Percentiles rank a stretch among this genome's conserved stretches.
Evolutionary conservation across 2,888 invertebrate species (phyloP).

Genomic region (Perizoma flavofasciatum): DNA sequence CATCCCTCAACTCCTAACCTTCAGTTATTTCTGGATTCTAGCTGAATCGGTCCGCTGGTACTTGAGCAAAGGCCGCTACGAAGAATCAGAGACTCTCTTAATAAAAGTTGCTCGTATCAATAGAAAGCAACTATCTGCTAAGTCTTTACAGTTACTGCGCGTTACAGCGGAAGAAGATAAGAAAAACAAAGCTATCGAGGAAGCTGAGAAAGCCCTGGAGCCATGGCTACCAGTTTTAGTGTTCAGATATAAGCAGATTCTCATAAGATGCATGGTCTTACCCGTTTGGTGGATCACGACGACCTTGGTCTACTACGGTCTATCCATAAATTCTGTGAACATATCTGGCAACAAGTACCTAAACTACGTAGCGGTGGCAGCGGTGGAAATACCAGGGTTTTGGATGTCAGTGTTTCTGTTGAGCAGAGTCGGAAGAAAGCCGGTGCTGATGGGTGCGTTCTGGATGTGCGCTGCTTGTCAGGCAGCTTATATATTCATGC

Average conservation of each 20-base stretch:
- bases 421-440: slow-evolving; percentile 82
- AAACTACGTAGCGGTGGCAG: slow-evolving; percentile 84
- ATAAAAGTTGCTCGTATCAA: slow-evolving; percentile 85
- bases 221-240: slow-evolving; percentile 63
- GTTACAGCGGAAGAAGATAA: slow-evolving; percentile 53
- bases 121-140: slow-evolving; percentile 61
- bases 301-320: slow-evolving; percentile 86
- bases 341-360: slow-evolving; percentile 85
- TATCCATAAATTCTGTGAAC: slow-evolving; percentile 85
- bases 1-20: slow-evolving; percentile 86
- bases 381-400: slow-evolving; percentile 88
- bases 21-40: slow-evolving; percentile 86
- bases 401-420: slow-evolving; percentile 82
- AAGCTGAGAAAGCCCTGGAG: slow-evolving; percentile 45
- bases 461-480: slow-evolving; percentile 84
- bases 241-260: slow-evolving; percentile 54
- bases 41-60: slow-evolving; percentile 91
- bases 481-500: slow-evolving; percentile 80
- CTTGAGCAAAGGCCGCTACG: slow-evolving; percentile 86
- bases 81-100: slow-evolving; percentile 85
- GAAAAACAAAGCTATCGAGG: slow-evolving; percentile 42
- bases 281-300: slow-evolving; percentile 86
- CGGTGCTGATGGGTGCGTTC: slow-evolving; percentile 81
- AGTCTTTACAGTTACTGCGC: slow-evolving; percentile 56
- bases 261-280: slow-evolving; percentile 53